Conservation (phyloP, 2,888 invertebrate genomes). For the Thalpophila matura region DNA sequence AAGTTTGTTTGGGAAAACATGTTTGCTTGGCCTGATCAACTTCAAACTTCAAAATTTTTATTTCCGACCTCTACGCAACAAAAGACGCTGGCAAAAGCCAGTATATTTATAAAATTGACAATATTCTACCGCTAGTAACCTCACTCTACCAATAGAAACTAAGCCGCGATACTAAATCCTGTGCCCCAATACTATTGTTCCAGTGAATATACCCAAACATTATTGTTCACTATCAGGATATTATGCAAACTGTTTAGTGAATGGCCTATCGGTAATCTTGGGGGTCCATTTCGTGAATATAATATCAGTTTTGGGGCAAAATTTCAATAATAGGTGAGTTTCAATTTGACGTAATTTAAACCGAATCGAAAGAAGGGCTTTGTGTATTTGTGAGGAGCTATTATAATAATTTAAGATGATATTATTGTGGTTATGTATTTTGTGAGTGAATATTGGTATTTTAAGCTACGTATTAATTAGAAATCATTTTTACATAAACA, state of each 20-base stretch:
- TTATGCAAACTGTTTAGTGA: conserved; percentile 61
- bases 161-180: conserved; percentile 5
- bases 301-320: conserved; percentile 45
- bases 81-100: no score
- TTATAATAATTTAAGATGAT: no score
- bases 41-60: no score
- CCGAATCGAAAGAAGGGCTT: neutral
- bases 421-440: conserved; percentile 10
- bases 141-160: neutral
- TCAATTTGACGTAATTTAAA: conserved; percentile 39
- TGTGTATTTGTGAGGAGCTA: neutral
- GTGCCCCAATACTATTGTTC: conserved; percentile 17
- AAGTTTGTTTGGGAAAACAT: no score
- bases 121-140: no score
- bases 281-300: conserved; percentile 53
- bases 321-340: conserved; percentile 52
- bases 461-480: no score
- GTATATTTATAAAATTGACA: no score
- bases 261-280: conserved; percentile 58
- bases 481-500: no score
- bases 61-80: no score
- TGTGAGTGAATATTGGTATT: no score
- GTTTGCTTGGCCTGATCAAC: no score
- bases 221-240: conserved; percentile 50
- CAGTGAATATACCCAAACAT: conserved; percentile 38